Evolutionary conservation across 2,888 invertebrate genomes (phyloP).

Genomic region (Drymonia ruficornis): DNA sequence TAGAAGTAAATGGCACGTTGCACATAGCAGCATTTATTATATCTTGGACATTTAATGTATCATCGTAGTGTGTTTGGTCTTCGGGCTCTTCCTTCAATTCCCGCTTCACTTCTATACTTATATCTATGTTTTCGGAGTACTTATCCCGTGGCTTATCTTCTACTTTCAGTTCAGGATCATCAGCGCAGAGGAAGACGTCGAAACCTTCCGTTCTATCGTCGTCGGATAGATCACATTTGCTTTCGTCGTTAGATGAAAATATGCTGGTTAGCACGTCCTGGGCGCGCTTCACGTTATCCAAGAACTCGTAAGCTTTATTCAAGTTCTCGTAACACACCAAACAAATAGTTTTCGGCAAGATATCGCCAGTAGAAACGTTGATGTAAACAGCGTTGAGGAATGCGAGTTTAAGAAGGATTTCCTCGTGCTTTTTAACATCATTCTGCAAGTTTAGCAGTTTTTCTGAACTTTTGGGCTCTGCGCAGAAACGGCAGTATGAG

Average conservation of each 20-base stretch:
- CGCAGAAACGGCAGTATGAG: slow-evolving; percentile 68
- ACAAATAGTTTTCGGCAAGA: slow-evolving; percentile 69
- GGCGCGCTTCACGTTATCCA: slow-evolving; percentile 58
- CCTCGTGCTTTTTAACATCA: slow-evolving; percentile 53
- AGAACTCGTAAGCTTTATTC: slow-evolving; percentile 67
- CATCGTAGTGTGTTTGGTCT: slow-evolving; percentile 23
- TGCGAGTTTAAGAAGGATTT: slow-evolving; percentile 55
- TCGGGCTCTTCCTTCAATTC: slow-evolving; percentile 65
- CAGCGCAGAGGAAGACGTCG: slow-evolving; percentile 56
- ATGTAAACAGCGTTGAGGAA: slow-evolving; percentile 71
- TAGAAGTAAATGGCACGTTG: slow-evolving; percentile 49
- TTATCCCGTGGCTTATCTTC: slow-evolving; percentile 28
- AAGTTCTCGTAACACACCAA: slow-evolving; percentile 67
- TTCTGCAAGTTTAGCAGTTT: slow-evolving; percentile 58
- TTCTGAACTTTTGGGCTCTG: slow-evolving; percentile 57
- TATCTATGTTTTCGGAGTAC: slow-evolving; percentile 9
- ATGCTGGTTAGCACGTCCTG: slow-evolving; percentile 55
- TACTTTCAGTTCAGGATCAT: slow-evolving; percentile 36
- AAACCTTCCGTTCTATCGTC: slow-evolving; percentile 54
- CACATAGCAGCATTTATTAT: slow-evolving; percentile 66
- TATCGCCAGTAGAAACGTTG: slow-evolving; percentile 56
- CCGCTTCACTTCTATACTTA: slow-evolving; percentile 50
- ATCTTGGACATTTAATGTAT: slow-evolving; percentile 62
- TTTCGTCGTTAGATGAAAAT: slow-evolving; percentile 39
- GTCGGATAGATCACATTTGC: slow-evolving; percentile 52